phyloP scores from a whole-genome alignment of 2,113 vertebrate species.

The Notechis scutatus region DNA sequence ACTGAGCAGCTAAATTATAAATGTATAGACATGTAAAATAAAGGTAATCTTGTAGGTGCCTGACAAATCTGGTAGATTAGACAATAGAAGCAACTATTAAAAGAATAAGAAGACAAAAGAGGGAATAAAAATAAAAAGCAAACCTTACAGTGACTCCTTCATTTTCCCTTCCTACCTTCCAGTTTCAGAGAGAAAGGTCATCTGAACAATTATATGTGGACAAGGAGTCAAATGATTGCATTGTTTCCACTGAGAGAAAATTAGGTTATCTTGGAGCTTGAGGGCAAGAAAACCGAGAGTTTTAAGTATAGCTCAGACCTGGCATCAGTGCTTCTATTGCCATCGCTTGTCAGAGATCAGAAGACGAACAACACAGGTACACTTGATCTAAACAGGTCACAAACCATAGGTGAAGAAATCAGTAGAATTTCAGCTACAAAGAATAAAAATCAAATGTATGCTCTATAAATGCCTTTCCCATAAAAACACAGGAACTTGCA shows the following conservation, averaged over 20 bases:
- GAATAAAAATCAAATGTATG: neutral
- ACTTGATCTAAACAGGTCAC: slow-evolving; percentile 35
- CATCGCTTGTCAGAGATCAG: slow-evolving; percentile 56
- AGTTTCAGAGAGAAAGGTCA: slow-evolving; percentile 11
- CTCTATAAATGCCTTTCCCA: slow-evolving; percentile 16
- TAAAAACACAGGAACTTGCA: slow-evolving; percentile 27
- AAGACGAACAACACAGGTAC: slow-evolving; percentile 30
- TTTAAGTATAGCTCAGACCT: slow-evolving; percentile 56
- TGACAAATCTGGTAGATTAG: neutral
- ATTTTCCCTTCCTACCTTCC: neutral
- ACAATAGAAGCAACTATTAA: neutral
- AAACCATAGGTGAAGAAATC: slow-evolving; percentile 40
- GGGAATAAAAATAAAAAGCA: neutral
- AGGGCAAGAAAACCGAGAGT: slow-evolving; percentile 52
- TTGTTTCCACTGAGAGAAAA: slow-evolving; percentile 50
- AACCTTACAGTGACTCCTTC: neutral
- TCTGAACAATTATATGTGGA: slow-evolving; percentile 32
- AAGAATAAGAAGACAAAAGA: neutral
- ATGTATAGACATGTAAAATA: neutral
- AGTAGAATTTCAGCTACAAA: neutral
- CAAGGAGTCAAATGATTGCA: slow-evolving; percentile 41
- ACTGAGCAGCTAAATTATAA: neutral
- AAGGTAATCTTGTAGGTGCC: neutral
- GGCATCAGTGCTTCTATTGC: slow-evolving; percentile 42
- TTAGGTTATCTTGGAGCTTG: slow-evolving; percentile 55